Evolutionary conservation across 1,140 invertebrate species (phyloP), one percentile per base, ranked within the genome.

Genomic region (Micrasema minimum): DNA sequence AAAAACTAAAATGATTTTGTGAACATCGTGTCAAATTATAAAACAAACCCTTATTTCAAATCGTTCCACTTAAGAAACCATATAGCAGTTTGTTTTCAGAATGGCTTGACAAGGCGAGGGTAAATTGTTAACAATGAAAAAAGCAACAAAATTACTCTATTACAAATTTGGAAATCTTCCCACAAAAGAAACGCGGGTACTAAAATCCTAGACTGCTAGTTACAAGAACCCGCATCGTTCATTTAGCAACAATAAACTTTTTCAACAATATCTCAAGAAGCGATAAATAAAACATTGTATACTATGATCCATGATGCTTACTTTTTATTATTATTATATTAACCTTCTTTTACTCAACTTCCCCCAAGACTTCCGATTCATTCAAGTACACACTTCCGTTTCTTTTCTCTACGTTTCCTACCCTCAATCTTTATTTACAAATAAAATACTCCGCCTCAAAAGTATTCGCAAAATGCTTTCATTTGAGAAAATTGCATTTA

Each of bases 161-260:
- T 20, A 53, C 46, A 65, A 16, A 4, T 53, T 26, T 26, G 20
- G 12, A 62, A 72, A 68, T 72, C 66, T 72, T 72, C 65, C 45
- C 46, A 65, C 62, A 65, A 50, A 55, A 23, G 2, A 62, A 14
- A 12, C 10, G 41, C 59, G 16, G 23, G 18, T 66, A 35, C 45
- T n/a, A 31, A 12, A 23, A 16, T 50, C 31, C 2, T 46, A 35
- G 35, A 53, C 31, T 51, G n/a, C 26, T 20, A 48, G 51, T 38
- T 59, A 26, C 14, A 62, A 66, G 71, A 66, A 69, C 71, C 71
- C 71, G 71, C 71, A 72, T 72, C 46, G 16, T 55, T 23, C 22
- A n/a, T n/a, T 12, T 20, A 26, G 16, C 18, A 38, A 51, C 65
- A 53, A 66, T 38, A 16, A 16, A 38, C 20, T 1, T n/a, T 46